Conservation (phyloP, 2,113 vertebrate genomes). For the Ursus arctos region DNA sequence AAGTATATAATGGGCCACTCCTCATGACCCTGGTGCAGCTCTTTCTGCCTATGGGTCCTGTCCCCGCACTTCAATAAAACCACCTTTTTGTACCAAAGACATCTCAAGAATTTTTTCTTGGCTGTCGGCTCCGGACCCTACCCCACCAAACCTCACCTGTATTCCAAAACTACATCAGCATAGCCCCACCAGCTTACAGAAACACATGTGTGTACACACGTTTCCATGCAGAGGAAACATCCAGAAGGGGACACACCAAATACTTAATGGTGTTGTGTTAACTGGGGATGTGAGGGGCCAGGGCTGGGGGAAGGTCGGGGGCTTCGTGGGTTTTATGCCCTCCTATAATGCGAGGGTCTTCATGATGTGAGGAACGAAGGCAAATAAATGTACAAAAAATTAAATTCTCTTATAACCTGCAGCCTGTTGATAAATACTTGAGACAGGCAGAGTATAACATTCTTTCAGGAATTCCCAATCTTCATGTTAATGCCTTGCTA, state of each 20-base stretch:
- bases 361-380: not conserved
- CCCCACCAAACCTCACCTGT: no score
- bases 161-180: no score
- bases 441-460: not conserved
- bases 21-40: no score
- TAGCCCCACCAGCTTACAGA: not conserved
- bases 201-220: no score
- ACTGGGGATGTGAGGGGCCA: not conserved
- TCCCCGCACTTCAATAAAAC: no score
- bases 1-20: no score
- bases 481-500: not conserved
- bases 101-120: not conserved
- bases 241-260: not conserved
- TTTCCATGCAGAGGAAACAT: not conserved
- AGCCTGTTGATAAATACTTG: not conserved
- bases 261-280: not conserved
- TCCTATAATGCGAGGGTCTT: not conserved
- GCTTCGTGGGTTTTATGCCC: not conserved
- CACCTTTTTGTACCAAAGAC: not conserved
- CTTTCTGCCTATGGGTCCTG: no score
- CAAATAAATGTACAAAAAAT: not conserved
- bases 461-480: not conserved
- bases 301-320: not conserved
- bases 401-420: not conserved
- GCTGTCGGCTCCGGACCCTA: not conserved